Conservation (phyloP, 2,797 vertebrate species). For the Ispidina lecontei region DNA sequence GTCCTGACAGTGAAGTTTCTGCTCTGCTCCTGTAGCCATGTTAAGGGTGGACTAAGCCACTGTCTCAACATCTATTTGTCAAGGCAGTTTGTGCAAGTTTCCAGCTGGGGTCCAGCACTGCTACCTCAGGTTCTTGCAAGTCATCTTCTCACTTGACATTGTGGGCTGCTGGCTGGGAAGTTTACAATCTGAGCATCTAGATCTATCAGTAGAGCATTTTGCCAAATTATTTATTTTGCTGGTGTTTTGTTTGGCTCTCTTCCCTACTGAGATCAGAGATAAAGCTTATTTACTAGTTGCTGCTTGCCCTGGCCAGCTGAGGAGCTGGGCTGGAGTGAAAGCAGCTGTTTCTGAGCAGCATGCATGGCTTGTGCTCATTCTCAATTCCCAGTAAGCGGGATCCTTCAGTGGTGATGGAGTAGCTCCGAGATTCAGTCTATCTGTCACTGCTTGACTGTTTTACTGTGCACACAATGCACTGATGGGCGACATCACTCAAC, state of each 20-base stretch:
- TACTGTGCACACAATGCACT: conserved; percentile 86
- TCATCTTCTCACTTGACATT: background rate
- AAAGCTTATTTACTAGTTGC: conserved; percentile 47
- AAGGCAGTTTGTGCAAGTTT: rapidly evolving
- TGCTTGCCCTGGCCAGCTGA: conserved; percentile 29
- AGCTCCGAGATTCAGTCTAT: conserved; percentile 80
- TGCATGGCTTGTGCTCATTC: conserved; percentile 37
- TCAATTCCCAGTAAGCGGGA: conserved; percentile 62
- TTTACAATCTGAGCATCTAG: background rate
- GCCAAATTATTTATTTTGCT: conserved; percentile 44
- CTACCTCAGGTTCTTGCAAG: background rate
- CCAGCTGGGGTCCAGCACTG: background rate
- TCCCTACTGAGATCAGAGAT: background rate
- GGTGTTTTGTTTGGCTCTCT: conserved; percentile 14
- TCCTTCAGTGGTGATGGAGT: conserved; percentile 78
- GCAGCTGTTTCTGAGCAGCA: conserved; percentile 55
- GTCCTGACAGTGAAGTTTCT: background rate
- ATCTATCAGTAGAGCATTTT: background rate
- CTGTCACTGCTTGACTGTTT: conserved; percentile 84
- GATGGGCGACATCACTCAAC: conserved; percentile 83
- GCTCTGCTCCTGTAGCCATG: rapidly evolving
- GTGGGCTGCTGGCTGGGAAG: background rate
- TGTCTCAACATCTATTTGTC: background rate
- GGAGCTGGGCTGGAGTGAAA: conserved; percentile 45
- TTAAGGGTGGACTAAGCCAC: background rate